phyloP scores from a whole-genome alignment of 2,113 vertebrate genomes.

The Cinclus mexicanus region DNA sequence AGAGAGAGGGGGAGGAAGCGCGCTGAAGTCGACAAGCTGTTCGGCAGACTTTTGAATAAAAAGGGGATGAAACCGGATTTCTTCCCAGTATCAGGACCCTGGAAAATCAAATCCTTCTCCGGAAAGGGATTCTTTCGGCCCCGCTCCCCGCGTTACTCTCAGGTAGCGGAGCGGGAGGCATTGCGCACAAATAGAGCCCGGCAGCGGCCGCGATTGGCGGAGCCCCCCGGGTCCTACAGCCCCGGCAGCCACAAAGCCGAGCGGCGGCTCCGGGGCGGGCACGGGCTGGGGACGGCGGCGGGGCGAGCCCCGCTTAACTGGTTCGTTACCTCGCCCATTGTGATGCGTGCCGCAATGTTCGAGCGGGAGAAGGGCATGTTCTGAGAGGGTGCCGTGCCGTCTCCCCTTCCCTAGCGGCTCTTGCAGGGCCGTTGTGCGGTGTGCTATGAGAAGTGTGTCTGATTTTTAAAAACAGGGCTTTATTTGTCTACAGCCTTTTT shows the following conservation, averaged over 20 bases:
- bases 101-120: slow-evolving; percentile 74
- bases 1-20: slow-evolving; percentile 8
- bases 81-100: slow-evolving; percentile 58
- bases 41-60: slow-evolving; percentile 31
- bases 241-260: slow-evolving; percentile 67
- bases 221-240: slow-evolving; percentile 89
- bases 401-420: slow-evolving; percentile 21
- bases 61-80: slow-evolving; percentile 26
- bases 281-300: neutral
- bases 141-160: slow-evolving; percentile 75
- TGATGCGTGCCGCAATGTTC: slow-evolving; percentile 36
- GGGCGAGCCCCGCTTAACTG: slow-evolving; percentile 55
- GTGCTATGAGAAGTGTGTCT: neutral
- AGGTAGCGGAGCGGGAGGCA: slow-evolving; percentile 78
- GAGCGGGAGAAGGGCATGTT: neutral
- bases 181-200: slow-evolving; percentile 78
- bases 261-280: slow-evolving; percentile 50
- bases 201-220: neutral
- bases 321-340: slow-evolving; percentile 70
- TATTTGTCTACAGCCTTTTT: neutral
- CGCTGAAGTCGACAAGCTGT: slow-evolving; percentile 15
- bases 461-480: neutral
- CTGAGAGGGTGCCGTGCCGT: slow-evolving; percentile 30
- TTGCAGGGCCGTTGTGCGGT: neutral
- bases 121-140: slow-evolving; percentile 73